Evolutionary conservation across 2,113 vertebrate genomes (phyloP).

Genomic region (Cranoglanis bouderius): DNA sequence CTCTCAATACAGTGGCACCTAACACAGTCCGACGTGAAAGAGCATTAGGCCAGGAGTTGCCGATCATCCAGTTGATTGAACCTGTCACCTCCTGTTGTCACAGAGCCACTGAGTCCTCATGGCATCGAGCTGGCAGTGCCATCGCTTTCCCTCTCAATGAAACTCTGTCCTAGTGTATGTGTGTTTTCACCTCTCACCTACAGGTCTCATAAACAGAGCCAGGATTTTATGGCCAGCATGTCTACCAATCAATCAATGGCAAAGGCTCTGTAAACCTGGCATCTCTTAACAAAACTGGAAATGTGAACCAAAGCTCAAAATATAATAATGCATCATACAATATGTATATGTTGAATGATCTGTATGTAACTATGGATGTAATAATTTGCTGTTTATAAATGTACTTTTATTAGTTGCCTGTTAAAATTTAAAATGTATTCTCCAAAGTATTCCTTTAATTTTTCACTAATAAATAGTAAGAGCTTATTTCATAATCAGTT

Average conservation of each 20-base stretch:
- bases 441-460: neutral
- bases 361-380: neutral
- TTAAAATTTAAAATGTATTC: neutral
- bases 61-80: constrained; percentile 65
- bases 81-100: constrained; percentile 67
- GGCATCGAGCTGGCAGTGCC: constrained; percentile 56
- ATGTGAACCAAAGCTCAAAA: neutral
- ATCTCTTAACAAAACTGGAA: neutral
- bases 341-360: neutral
- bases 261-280: neutral
- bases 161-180: constrained; percentile 46
- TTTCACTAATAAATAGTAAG: neutral
- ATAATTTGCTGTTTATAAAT: neutral
- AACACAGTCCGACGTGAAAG: constrained; percentile 72
- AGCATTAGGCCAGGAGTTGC: constrained; percentile 68
- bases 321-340: neutral
- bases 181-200: constrained; percentile 44
- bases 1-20: constrained; percentile 45
- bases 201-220: constrained; percentile 5
- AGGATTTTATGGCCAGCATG: constrained; percentile 22
- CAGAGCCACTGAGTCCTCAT: constrained; percentile 55
- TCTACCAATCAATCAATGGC: constrained; percentile 27
- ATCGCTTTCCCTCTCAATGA: constrained; percentile 36
- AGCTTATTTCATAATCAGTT: neutral
- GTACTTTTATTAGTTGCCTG: neutral